These are phyloP conservation scores for Lumbricus terrestris DNA, from an alignment of 2,888 invertebrate genomes.

Conservation along the genomic window DNA sequence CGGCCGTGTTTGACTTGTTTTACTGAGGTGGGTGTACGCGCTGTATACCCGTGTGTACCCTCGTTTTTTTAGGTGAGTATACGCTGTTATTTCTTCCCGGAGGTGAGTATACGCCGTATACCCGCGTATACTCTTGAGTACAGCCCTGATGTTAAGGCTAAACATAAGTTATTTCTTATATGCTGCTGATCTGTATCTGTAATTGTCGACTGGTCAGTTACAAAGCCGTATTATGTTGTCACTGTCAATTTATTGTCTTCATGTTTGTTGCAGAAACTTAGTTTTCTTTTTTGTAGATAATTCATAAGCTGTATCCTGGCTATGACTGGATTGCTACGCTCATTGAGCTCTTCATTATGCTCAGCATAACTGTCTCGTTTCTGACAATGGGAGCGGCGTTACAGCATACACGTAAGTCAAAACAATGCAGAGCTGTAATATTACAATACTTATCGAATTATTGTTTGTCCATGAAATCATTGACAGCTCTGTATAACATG, in stretches of 20 bases:
- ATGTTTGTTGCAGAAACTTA: not conserved
- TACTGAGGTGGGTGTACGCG: no score
- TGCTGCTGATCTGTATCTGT: not conserved
- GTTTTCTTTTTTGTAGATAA: slow-evolving; percentile 43
- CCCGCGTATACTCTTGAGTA: no score
- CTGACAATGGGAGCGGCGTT: slow-evolving; percentile 55
- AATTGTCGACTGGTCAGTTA: not conserved
- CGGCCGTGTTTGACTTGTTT: no score
- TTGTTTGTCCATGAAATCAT: not conserved
- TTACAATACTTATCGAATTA: not conserved
- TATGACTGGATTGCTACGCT: slow-evolving; percentile 54
- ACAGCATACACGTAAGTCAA: slow-evolving; percentile 51
- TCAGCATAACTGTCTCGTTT: slow-evolving; percentile 58
- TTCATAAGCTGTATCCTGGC: slow-evolving; percentile 46
- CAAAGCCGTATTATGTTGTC: not conserved
- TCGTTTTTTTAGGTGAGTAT: no score
- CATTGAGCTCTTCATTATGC: slow-evolving; percentile 54
- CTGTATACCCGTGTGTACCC: no score
- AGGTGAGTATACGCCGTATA: no score
- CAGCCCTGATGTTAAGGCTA: not conserved
- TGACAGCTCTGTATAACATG: not conserved
- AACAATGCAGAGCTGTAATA: not conserved
- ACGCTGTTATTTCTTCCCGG: no score
- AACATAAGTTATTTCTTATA: not conserved
- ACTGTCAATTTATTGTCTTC: not conserved